These are phyloP conservation scores for Aleiodes sp. DNA, from an alignment of 1,140 invertebrate species.

Conservation along the genomic window DNA sequence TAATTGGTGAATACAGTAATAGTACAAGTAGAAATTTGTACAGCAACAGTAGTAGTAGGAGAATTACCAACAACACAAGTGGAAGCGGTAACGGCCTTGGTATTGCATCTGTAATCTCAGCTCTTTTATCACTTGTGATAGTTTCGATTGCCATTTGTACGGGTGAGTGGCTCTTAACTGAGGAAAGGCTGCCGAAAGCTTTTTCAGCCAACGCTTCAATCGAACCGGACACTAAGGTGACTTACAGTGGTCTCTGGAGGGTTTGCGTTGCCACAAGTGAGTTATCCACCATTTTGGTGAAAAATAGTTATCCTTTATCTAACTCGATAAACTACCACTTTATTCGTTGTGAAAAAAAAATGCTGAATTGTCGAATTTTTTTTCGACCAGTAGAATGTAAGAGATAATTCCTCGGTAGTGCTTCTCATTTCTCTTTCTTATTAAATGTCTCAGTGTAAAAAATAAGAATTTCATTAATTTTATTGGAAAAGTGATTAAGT, in stretches of 20 bases:
- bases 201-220: slow-evolving; percentile 48
- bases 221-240: slow-evolving; percentile 59
- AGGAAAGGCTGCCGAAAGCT: slow-evolving; percentile 69
- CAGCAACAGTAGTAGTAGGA: slow-evolving; percentile 23
- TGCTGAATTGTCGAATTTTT: no score
- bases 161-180: slow-evolving; percentile 70
- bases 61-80: no score
- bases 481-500: no score
- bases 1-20: slow-evolving; percentile 37
- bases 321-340: slow-evolving; percentile 16
- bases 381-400: no score
- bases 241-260: slow-evolving; percentile 61
- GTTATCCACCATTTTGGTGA: slow-evolving; percentile 34
- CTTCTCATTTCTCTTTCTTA: no score
- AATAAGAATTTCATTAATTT: no score
- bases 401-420: no score
- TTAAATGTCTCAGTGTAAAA: no score
- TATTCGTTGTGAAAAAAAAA: background rate
- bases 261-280: slow-evolving; percentile 60
- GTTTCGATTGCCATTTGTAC: slow-evolving; percentile 69
- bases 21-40: slow-evolving; percentile 18
- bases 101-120: slow-evolving; percentile 59
- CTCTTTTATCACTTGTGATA: slow-evolving; percentile 67
- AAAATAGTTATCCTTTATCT: slow-evolving; percentile 19
- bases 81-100: slow-evolving; percentile 45